Conservation (phyloP, 2,113 vertebrate genomes). For the Cyprinus carpio region DNA sequence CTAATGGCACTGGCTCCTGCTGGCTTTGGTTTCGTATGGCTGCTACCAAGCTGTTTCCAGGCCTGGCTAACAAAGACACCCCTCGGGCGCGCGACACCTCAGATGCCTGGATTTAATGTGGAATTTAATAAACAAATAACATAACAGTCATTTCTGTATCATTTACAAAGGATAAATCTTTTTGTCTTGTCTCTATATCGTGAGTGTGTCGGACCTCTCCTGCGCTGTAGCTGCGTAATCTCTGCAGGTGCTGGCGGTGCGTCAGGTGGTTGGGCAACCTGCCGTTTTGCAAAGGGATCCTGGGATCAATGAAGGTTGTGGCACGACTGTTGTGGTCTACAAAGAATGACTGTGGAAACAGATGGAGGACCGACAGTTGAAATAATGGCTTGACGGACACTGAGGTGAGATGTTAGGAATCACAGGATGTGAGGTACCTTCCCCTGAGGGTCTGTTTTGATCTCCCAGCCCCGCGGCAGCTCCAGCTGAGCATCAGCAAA, state of each 20-base stretch:
- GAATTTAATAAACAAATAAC: neutral
- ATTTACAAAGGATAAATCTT: too few relatives aligned
- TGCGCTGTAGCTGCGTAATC: slow-evolving; percentile 55
- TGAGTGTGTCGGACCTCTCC: slow-evolving; percentile 44
- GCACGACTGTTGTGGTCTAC: slow-evolving; percentile 89
- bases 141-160: neutral
- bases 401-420: neutral
- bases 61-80: slow-evolving; percentile 79
- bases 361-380: neutral
- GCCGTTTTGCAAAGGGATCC: slow-evolving; percentile 87
- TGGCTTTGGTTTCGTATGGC: slow-evolving; percentile 86
- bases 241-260: slow-evolving; percentile 53
- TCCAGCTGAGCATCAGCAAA: slow-evolving; percentile 84
- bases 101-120: slow-evolving; percentile 74
- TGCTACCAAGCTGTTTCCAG: slow-evolving; percentile 83
- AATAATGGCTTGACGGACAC: neutral
- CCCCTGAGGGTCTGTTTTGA: slow-evolving; percentile 89
- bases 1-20: slow-evolving; percentile 81
- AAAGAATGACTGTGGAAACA: slow-evolving; percentile 82
- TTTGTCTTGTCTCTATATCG: neutral
- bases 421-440: slow-evolving; percentile 71
- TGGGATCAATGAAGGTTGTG: slow-evolving; percentile 88
- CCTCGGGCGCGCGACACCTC: slow-evolving; percentile 87
- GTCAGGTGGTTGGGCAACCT: slow-evolving; percentile 80
- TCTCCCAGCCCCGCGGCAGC: slow-evolving; percentile 88